These are phyloP conservation scores for Apistogramma diplotaenia DNA, from an alignment of 2,113 vertebrate species.

Conservation along the genomic window DNA sequence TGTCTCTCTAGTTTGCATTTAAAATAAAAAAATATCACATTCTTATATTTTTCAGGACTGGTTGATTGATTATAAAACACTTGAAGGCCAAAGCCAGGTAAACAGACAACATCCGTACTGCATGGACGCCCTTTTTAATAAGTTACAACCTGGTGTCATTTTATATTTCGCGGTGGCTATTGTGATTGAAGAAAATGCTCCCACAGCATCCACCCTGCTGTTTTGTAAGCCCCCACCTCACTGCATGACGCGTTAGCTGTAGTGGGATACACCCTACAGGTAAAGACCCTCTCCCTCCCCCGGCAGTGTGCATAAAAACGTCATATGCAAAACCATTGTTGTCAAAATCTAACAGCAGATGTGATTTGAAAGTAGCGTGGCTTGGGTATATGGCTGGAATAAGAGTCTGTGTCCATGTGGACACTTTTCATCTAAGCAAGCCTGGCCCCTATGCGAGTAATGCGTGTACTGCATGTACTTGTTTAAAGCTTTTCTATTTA, in stretches of 20 bases:
- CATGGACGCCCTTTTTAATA: not conserved
- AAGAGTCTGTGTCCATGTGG: constrained; percentile 23
- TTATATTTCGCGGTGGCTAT: not conserved
- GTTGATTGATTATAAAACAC: not conserved
- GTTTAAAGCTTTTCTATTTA: not conserved
- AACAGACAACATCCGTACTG: not conserved
- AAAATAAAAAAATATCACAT: not conserved
- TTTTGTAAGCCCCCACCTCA: constrained; percentile 11
- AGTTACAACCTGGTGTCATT: not conserved
- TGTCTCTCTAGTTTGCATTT: constrained; percentile 22
- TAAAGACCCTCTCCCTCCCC: constrained; percentile 33
- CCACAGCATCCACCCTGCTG: not conserved
- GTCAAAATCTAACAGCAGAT: constrained; percentile 73
- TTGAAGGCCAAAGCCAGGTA: not conserved
- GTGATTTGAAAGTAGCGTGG: constrained; percentile 77
- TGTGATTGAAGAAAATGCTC: not conserved
- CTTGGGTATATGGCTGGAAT: constrained; percentile 74
- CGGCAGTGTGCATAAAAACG: constrained; percentile 44
- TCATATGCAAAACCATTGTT: constrained; percentile 75
- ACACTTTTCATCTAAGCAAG: constrained; percentile 31
- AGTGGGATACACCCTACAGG: constrained; percentile 51
- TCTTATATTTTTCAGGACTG: fast-evolving
- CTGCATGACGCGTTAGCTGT: constrained; percentile 15
- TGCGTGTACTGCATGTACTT: constrained; percentile 30
- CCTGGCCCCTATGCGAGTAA: constrained; percentile 41